Base-by-base conservation (phyloP, 2,888 invertebrate species). In the Ophonus ardosiacus region DNA sequence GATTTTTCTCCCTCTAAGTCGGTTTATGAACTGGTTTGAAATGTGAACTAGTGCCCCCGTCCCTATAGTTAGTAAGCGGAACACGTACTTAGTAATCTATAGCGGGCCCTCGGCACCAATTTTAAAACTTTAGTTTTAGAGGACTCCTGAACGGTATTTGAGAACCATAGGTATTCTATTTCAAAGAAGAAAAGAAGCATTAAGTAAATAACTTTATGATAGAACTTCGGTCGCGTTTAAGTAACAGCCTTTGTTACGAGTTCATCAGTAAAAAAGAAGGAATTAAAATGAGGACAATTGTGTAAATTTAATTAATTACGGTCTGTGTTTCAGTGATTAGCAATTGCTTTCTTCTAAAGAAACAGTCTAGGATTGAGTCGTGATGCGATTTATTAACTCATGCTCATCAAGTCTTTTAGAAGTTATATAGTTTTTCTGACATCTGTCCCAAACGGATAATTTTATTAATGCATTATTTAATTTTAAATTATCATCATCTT, bases 151-250 rank as follows among this genome's bases (percentile, higher is more conserved):
- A 78, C 78, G 78, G 56, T 78, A 78, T 78, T 78, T 78, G 78
- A 78, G 78, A 78, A 15, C 78, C 78, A 78, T 57, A 78, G 38
- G 78, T 78, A 78, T 78, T 78, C 78, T 78, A 78, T 78, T 78
- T 57, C 78, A 78, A 78, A 78, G 78, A 57, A 78, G 51, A 78
- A 78, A 78, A 78, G 78, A 78, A 78, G 78, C 78, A 78, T 78
- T 78, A 78, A 57, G 78, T 78, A 57, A 76, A 76, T 78, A 57
- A 78, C 78, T 78, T 78, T 78, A 78, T 78, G 78, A 78, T 78
- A 31, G 78, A 78, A 57, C 57, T 78, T 57, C 57, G 21, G 31
- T 13, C 38, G 24, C 76, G 17, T 78, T 78, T 78, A 56, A 74
- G 43, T 43, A n/a, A 40, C 68, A 68, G 18, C 63, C 76, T 76